Base-by-base conservation (phyloP, 1,140 invertebrate species). In the Drosophila athabasca region DNA sequence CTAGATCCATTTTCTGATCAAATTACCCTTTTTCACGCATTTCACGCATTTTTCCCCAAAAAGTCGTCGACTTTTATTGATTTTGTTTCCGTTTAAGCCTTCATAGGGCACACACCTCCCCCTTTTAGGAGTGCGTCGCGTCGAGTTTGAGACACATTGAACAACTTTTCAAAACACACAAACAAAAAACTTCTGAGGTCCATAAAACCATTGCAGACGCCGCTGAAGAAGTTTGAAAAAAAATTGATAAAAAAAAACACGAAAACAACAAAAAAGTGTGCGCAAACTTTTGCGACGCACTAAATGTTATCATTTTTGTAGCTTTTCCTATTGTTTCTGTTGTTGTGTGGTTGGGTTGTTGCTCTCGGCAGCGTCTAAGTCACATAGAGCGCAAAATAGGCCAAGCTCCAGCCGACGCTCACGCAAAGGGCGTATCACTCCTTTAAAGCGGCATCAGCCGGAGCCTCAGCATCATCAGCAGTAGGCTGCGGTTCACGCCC, bases 221-320 rank as follows among this genome's bases (percentile, higher is more conserved):
- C 62, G 74, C 76, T 74, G 39, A 79, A 80, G 69, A 82, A 82
- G 74, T 82, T 83, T 60, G 48, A 60, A 17, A 48, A 62, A 76
- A 81, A 52, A 74, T 39, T 24, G 54, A 72, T 8, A 61, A 71
- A 77, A 61, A 57, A 29, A 70, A 62, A 62, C 22, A 50, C 53
- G 70, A 65, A 6, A 13, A 70, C 45, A 74, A 19, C 48, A 62
- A 72, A 50, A 73, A 76, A 76, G 52, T 79, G 76, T 64, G 61
- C 67, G 39, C 48, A 67, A 87, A 87, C 82, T 87, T 87, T 87
- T 82, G 79, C 83, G 82, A 87, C 83, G 82, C 75, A 87, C 82
- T 87, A 87, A 87, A 87, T 83, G 79, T 82, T 88, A 83, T 88
- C 70, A 82, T 59, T 82, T 60, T 70, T 78, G 69, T 76, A 58